These are phyloP conservation scores for Moxostoma hubbsi DNA, from an alignment of 2,797 vertebrate species.

Conservation along the genomic window DNA sequence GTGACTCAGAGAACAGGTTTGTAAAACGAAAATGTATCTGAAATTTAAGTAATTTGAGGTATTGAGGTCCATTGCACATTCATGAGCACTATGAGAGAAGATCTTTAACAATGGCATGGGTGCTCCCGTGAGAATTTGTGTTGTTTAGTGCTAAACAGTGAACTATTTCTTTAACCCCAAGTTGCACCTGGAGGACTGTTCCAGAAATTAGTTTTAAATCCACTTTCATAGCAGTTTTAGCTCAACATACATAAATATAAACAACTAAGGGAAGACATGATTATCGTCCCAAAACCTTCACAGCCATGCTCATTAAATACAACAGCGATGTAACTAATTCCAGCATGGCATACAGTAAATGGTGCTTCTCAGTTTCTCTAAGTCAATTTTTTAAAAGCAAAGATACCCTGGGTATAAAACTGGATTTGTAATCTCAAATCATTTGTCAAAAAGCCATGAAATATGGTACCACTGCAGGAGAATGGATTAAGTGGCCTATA, in stretches of 20 bases:
- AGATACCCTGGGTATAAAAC: background rate
- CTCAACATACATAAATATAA: too few species aligned
- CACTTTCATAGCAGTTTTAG: too few species aligned
- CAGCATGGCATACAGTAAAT: background rate
- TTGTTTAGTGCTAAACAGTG: too few species aligned
- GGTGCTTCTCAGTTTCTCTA: background rate
- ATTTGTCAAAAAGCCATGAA: background rate
- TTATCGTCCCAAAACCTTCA: background rate
- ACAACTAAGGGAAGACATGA: background rate
- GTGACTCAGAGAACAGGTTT: too few species aligned
- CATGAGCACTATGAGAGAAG: too few species aligned
- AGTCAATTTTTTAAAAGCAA: background rate
- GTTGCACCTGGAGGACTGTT: background rate
- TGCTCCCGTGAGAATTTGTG: too few species aligned
- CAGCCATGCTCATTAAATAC: too few species aligned
- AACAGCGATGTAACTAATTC: background rate
- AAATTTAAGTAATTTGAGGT: too few species aligned
- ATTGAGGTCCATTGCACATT: too few species aligned
- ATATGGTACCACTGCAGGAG: background rate
- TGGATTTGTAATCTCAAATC: background rate
- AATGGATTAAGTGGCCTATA: background rate
- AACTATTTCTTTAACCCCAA: background rate
- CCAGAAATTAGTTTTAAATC: too few species aligned
- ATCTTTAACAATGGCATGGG: too few species aligned
- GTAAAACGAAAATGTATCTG: too few species aligned